Conservation (phyloP, 2,113 vertebrate genomes). For the Cnemophilus loriae region DNA sequence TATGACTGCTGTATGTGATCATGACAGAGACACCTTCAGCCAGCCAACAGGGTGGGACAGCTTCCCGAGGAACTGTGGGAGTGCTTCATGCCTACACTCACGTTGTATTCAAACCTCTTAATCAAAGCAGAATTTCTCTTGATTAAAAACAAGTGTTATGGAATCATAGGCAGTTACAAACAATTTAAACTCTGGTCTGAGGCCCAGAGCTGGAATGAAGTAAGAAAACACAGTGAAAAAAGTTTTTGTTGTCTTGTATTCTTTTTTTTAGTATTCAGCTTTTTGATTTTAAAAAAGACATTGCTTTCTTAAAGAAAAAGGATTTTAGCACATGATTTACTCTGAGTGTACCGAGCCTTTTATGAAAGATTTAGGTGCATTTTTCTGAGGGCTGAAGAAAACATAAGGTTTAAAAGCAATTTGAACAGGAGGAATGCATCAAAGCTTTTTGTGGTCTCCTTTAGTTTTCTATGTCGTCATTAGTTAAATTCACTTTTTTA, state of each 20-base stretch:
- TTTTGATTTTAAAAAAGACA: not conserved
- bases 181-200: slow-evolving; percentile 20
- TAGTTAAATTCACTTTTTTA: not conserved
- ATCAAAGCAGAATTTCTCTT: slow-evolving; percentile 44
- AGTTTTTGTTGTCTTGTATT: slow-evolving; percentile 14
- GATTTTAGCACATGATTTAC: slow-evolving; percentile 44
- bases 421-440: slow-evolving; percentile 15
- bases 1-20: not conserved
- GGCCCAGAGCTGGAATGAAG: slow-evolving; percentile 20
- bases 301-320: not conserved
- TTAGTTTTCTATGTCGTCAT: not conserved
- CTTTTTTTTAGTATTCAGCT: slow-evolving; percentile 39
- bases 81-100: not conserved
- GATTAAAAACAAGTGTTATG: slow-evolving; percentile 70
- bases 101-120: not conserved
- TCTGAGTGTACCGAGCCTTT: slow-evolving; percentile 4
- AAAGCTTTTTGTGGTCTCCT: slow-evolving; percentile 10
- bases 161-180: slow-evolving; percentile 31
- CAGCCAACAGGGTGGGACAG: not conserved
- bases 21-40: not conserved
- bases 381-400: slow-evolving; percentile 49
- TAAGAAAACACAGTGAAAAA: slow-evolving; percentile 18
- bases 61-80: not conserved
- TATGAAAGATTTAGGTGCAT: slow-evolving; percentile 40
- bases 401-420: slow-evolving; percentile 20